Evolutionary conservation across 2,113 vertebrate species (phyloP).

Genomic region (Psilopogon haemacephalus): DNA sequence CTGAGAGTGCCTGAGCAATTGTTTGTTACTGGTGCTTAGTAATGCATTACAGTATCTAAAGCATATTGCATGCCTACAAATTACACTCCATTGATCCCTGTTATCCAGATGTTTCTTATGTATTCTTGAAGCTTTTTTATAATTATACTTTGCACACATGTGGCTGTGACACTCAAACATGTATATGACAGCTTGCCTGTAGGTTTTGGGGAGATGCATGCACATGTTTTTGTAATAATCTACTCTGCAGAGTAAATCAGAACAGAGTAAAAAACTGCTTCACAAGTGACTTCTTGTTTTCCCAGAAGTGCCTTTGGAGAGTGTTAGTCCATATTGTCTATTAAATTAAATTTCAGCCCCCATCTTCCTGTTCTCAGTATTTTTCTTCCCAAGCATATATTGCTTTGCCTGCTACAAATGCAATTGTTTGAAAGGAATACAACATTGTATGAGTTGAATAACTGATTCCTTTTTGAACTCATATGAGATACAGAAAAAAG

Average conservation of each 20-base stretch:
- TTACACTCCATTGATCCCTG: neutral
- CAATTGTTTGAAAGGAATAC: neutral
- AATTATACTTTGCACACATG: neutral
- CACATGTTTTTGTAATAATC: neutral
- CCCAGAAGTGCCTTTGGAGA: neutral
- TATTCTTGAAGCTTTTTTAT: neutral
- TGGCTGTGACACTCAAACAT: neutral
- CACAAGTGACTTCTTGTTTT: neutral
- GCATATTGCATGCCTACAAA: neutral
- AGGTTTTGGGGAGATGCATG: neutral
- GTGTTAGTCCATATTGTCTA: neutral
- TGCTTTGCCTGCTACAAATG: neutral
- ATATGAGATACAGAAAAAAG: neutral
- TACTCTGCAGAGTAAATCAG: neutral
- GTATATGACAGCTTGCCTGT: neutral
- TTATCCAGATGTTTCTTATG: neutral
- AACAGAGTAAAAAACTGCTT: neutral
- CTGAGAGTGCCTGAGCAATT: neutral
- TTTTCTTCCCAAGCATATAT: neutral
- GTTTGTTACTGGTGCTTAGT: neutral
- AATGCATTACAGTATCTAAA: slow-evolving; percentile 10
- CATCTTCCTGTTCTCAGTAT: neutral
- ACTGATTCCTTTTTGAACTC: neutral
- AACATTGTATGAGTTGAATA: neutral
- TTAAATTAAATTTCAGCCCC: neutral